Base-by-base conservation (phyloP, 2,888 invertebrate species). In the Dysmachus trigonus region DNA sequence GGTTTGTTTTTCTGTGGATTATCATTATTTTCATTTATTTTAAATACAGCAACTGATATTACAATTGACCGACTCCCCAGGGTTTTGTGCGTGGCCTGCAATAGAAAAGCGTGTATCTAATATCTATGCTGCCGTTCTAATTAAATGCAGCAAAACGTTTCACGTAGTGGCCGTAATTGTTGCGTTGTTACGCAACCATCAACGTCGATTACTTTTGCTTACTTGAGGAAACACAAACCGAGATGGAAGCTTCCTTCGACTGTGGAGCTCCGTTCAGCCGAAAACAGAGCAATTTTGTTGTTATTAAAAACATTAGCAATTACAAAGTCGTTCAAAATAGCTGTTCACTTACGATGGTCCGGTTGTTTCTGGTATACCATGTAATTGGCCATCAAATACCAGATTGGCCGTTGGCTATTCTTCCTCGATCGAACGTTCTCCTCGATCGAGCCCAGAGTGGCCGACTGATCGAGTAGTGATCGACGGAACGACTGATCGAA, bases 241-340 rank as follows among this genome's bases (percentile, higher is more conserved):
- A 81, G 18, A 15, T 53, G 53, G 18, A 62, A 62, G 47, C 79
- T 81, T 81, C 81, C 51, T 81, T 81, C 13, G 33, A 33, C 62
- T 62, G 62, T n/a, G 62, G 27, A 15, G 62, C 62, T 62, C 27
- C 5, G 7, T 62, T 22, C 22, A 62, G 18, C 33, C 47, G 31
- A 81, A 81, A 81, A 77, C 77, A 51, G 77, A 81, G 81, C 33
- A 81, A 81, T 81, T 81, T 81, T 18, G 81, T 62, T 81, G 53
- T 81, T 81, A 77, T 38, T 35, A 53, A 62, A 18, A 53, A 27
- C 62, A 62, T 81, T 81, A 18, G 47, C 41, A 81, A 81, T 81
- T 81, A 62, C 81, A 31, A 41, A 47, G 47, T 38, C 27, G 31
- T 79, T 47, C 47, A 30, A 51, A 47, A 79, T 18, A 62, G 62